Percentiles rank a stretch among this genome's conserved stretches.
These are phyloP conservation scores for Lithobates sylvaticus DNA, from an alignment of 2,797 vertebrate species.

Conservation along the genomic window DNA sequence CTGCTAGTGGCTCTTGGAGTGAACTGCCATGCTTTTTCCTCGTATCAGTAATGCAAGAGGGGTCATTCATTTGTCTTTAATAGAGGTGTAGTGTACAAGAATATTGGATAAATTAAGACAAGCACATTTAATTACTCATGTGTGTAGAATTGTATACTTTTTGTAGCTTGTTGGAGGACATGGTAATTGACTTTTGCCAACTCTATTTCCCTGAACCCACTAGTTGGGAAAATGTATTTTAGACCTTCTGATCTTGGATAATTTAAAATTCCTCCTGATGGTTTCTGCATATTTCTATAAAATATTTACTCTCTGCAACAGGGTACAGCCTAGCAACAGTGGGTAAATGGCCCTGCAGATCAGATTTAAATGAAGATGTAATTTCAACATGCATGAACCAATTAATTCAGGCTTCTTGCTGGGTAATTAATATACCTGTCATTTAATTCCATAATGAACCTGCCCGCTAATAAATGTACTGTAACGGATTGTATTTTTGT, in stretches of 20 bases:
- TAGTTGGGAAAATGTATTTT: conserved; percentile 23
- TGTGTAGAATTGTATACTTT: not conserved
- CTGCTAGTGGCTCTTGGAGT: too few relatives aligned
- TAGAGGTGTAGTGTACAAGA: not conserved
- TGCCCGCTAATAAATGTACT: conserved; percentile 7
- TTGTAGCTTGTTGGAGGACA: not conserved
- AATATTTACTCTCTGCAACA: conserved; percentile 51
- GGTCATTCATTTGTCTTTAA: too few relatives aligned
- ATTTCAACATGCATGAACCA: conserved; percentile 47
- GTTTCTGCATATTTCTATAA: conserved; percentile 37
- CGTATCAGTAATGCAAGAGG: too few relatives aligned
- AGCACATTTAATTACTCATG: not conserved
- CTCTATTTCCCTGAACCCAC: not conserved
- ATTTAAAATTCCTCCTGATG: conserved; percentile 49
- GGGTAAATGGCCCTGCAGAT: conserved; percentile 15
- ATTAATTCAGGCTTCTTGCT: conserved; percentile 45
- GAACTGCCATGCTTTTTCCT: too few relatives aligned
- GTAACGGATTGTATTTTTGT: not conserved
- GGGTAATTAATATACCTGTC: conserved; percentile 58
- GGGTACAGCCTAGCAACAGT: conserved; percentile 36
- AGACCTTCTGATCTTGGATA: conserved; percentile 50
- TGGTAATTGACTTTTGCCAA: conserved; percentile 6
- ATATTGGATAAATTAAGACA: not conserved
- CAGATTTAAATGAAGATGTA: conserved; percentile 39
- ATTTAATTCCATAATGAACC: conserved; percentile 44